Evolutionary conservation across 2,797 vertebrate genomes (phyloP), one percentile per base, ranked within the genome.

Genomic region (Benthosema pterotum): DNA sequence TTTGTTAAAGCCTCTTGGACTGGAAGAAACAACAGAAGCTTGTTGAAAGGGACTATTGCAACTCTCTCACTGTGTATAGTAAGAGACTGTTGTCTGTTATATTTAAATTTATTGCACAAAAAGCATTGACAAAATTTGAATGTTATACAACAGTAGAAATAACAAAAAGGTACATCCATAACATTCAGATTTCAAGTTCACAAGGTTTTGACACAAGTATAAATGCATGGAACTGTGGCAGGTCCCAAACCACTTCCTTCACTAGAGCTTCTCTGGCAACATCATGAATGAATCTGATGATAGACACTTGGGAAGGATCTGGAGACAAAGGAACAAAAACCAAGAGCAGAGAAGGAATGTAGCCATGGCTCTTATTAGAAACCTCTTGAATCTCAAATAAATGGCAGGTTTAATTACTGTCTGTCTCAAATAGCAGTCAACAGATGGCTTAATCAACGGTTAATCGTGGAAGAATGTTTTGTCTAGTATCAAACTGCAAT

Each of bases 61-160:
- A 25, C 2, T 25, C 5, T 25, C 25, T 32, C 28, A 32, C 2
- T 32, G 28, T 32, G 2, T 32, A 32, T 32, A 19, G 13, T 1
- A 32, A 64, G 25, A 15, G 11, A 60, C 32, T 67, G 50, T 32
- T 54, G 43, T 28, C 47, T 75, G 50, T 78, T 86, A 86, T 80
- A 86, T 79, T 83, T 87, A 25, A 67, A 82, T 93, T 93, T 93
- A 92, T 91, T 94, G 90, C 91, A 93, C 91, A 92, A 92, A 91
- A 83, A 90, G 87, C 85, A 75, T 83, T 85, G 89, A 93, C 90
- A 91, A 91, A 11, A 91, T 59, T 84, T 43, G 43, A 74, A 81
- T 84, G 84, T 89, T 90, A 82, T 65, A 85, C 77, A 82, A 76
- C 79, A 80, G 68, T 82, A 82, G 67, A 78, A 84, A 79, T 68